phyloP scores from a whole-genome alignment of 1,140 invertebrate genomes.

The Caenorhabditis briggsae region DNA sequence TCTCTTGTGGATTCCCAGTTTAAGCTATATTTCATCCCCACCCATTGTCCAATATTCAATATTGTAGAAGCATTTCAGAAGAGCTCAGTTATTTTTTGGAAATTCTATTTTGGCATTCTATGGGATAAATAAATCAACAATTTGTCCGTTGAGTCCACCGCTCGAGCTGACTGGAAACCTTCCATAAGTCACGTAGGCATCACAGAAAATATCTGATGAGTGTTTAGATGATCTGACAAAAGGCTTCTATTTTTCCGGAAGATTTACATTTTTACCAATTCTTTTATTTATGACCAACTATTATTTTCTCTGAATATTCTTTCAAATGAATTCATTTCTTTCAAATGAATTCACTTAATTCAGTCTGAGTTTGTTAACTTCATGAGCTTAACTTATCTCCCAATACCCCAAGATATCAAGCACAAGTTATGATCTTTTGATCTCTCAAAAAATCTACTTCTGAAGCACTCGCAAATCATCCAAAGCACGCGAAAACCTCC shows the following conservation, averaged over 20 bases:
- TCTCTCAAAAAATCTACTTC: not conserved
- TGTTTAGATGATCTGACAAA: not conserved
- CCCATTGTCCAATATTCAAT: not conserved
- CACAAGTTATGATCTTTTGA: slow-evolving; percentile 8
- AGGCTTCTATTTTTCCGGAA: not conserved
- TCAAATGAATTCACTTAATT: too few species aligned
- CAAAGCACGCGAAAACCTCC: not conserved
- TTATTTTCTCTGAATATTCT: too few species aligned
- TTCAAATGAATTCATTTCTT: too few species aligned
- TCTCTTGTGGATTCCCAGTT: not conserved
- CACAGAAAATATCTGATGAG: not conserved
- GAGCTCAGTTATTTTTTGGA: not conserved
- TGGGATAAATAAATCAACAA: not conserved
- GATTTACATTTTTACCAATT: too few species aligned
- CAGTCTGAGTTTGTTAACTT: too few species aligned
- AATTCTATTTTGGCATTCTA: not conserved
- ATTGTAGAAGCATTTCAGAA: too few species aligned
- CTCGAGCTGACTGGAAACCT: not conserved
- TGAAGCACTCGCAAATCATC: not conserved
- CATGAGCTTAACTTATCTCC: too few species aligned
- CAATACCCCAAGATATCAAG: slow-evolving; percentile 1
- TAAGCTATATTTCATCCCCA: not conserved
- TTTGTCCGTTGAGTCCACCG: slow-evolving; percentile 15
- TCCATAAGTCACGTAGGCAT: not conserved
- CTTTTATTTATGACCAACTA: too few species aligned